Base-by-base conservation (phyloP, 1,140 invertebrate genomes). In the Dreissena polymorpha region DNA sequence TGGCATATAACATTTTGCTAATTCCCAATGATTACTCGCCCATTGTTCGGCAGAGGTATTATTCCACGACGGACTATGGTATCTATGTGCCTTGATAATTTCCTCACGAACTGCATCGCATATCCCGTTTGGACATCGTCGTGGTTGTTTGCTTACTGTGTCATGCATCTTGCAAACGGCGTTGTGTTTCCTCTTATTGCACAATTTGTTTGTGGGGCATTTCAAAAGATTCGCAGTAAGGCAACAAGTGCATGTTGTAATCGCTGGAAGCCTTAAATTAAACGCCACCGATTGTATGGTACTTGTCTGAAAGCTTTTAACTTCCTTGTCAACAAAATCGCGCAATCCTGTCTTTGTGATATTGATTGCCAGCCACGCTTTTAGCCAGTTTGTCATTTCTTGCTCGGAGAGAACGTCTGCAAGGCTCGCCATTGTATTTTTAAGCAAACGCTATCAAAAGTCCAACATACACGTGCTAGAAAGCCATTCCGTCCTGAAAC, bases 51-150 rank as follows among this genome's bases (percentile, higher is more conserved):
- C 57, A 18, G 16, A n/a, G 57, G 57, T n/a, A 60, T 60, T 60
- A 18, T 60, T 60, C 57, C 57, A 60, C 16, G 57, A 60, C 16
- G 57, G 53, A n/a, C 57, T 12, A 60, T 18, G 1, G 49, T 72
- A 72, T 53, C 50, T 72, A 51, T 72, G 70, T n/a, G 25, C 70
- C 21, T 21, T 18, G 50, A 39, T 16, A n/a, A 72, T 72, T n/a
- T 10, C 49, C 49, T 72, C 70, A 16, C 70, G 70, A n/a, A 72
- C 25, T 25, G 18, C 16, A n/a, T 72, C 39, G 49, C 70, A 72
- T 53, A 72, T 72, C 6, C 53, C 53, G 25, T 50, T 51, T 18
- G 70, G 70, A 25, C 70, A 72, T 21, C 29, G 49, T 21, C 49
- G 49, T 16, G 49, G 25, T 72, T 23, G 13, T 51, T n/a, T 72